phyloP scores from a whole-genome alignment of 2,113 vertebrate species.

The Corydoras maculifer region DNA sequence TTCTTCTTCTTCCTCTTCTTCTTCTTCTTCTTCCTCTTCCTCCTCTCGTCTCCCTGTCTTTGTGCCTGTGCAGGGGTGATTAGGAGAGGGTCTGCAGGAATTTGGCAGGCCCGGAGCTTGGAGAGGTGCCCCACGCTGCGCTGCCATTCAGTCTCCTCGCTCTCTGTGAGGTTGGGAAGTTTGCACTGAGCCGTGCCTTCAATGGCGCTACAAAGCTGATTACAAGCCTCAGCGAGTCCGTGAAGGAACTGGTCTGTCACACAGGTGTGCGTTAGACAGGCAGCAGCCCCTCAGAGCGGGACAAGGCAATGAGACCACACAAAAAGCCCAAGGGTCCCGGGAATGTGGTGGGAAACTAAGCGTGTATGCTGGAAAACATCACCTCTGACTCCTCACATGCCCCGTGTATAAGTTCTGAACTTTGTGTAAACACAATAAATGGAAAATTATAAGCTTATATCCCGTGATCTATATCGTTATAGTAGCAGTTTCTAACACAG shows the following conservation, averaged over 20 bases:
- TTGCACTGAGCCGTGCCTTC: constrained; percentile 93
- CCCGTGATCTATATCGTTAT: too few relatives aligned
- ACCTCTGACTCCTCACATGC: too few relatives aligned
- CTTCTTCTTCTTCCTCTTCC: constrained; percentile 9
- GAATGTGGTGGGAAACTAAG: constrained; percentile 72
- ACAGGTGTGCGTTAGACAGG: constrained; percentile 91
- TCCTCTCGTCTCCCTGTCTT: constrained; percentile 44
- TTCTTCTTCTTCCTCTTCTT: constrained; percentile 1
- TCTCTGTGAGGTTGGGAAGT: constrained; percentile 94
- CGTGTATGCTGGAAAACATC: constrained; percentile 49
- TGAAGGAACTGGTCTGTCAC: constrained; percentile 91
- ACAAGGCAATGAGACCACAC: constrained; percentile 85
- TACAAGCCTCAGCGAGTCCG: constrained; percentile 99
- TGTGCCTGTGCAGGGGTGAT: constrained; percentile 84
- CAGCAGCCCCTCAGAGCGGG: constrained; percentile 82
- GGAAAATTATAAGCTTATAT: too few relatives aligned
- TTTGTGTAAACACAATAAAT: too few relatives aligned
- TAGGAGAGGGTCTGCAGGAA: constrained; percentile 97
- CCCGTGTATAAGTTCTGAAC: too few relatives aligned
- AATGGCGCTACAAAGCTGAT: constrained; percentile 99
- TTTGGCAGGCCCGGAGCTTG: constrained; percentile 88
- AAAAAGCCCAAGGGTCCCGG: constrained; percentile 77
- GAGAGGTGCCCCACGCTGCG: constrained; percentile 93
- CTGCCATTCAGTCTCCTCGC: constrained; percentile 87
- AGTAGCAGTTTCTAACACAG: too few relatives aligned